Base-by-base conservation (phyloP, 1,140 invertebrate genomes). In the Penaeus indicus region DNA sequence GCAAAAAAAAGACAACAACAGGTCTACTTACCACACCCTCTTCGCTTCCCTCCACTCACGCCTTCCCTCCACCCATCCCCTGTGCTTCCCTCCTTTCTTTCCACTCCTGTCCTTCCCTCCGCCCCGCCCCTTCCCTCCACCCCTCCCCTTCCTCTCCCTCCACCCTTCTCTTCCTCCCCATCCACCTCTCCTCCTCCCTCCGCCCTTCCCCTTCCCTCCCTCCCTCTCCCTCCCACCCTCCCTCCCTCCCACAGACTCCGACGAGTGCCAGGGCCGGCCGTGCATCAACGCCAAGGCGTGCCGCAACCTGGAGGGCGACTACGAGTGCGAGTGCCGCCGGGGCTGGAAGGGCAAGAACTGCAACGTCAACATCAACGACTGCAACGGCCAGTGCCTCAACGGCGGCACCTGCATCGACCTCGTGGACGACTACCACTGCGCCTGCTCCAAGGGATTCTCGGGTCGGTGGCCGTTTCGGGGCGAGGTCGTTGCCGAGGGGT, bases 291-390 rank as follows among this genome's bases (percentile, higher is more conserved):
- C 96, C 2, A 93, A 95, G 54, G 95, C 96, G 18, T 97, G 97
- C 92, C 94, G 95, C 91, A 97, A 97, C 93, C 93, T 96, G 54
- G 95, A 95, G 93, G 96, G 97, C 92, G 96, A 93, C 27, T 98
- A 97, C 93, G 96, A 97, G 91, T 99, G 97, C 93, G 96, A 97
- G 92, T 99, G 98, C 93, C 95, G 96, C 0, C 94, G 95, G 79
- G 95, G 96, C 90, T 98, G 97, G 95, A 95, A 96, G 88, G 98
- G 98, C 61, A 97, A 96, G 92, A 98, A 97, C 93, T 99, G 97
- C 92, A 92, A 94, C 80, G 90, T 91, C 7, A 93, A 94, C 88
- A 90, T 93, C 18, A 95, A 96, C 91, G 97, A 98, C 93, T 97
- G 98, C 92, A 95, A 95, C 16, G 96, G 96, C 5, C 97, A 97